Base-by-base conservation (phyloP, 2,797 vertebrate species). In the Lepidocolaptes lacrymiger region DNA sequence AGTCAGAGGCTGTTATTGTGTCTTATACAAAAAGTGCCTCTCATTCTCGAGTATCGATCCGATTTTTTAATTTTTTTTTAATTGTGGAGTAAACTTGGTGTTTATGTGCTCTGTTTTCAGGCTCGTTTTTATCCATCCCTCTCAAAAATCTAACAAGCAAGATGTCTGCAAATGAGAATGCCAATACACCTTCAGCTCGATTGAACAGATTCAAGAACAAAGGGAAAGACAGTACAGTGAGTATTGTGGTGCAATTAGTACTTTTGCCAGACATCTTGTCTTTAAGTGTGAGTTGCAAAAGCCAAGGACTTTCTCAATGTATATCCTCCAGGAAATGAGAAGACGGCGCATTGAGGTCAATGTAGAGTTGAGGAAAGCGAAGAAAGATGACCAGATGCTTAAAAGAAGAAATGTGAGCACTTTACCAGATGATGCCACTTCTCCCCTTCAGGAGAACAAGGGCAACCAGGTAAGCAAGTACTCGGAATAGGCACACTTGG, bases 161-260 rank as follows among this genome's bases (percentile, higher is more conserved):
- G 85, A 99, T 99, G 99, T 98, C 99, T 74, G 88, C 97, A 81
- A 98, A 98, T 9, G 98, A 97, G 91, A 98, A 97, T 95, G 98
- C 98, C 30, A 97, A 84, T 59, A 94, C 97, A 97, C 98, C 98
- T 30, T 88, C 76, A 34, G 98, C 96, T 46, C 99, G 99, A 37
- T 95, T 99, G 79, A 99, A 97, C 95, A 98, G 98, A 90, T 99
- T 99, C 98, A 99, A 99, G 98, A 99, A 99, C 97, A 99, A 99
- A 98, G 99, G 99, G 55, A 99, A 98, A 95, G 99, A 99, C 88
- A 98, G 98, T 3, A 98, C 97, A 10, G 99, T 99, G 93, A 99
- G 99, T 94, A 43, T n/a, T 77, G 28, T 64, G 23, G 32, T 52
- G 43, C 12, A 16, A 2, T 61, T 44, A 37, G 12, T 62, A n/a